phyloP scores from a whole-genome alignment of 1,140 invertebrate species.

The Probaryconus sp. region DNA sequence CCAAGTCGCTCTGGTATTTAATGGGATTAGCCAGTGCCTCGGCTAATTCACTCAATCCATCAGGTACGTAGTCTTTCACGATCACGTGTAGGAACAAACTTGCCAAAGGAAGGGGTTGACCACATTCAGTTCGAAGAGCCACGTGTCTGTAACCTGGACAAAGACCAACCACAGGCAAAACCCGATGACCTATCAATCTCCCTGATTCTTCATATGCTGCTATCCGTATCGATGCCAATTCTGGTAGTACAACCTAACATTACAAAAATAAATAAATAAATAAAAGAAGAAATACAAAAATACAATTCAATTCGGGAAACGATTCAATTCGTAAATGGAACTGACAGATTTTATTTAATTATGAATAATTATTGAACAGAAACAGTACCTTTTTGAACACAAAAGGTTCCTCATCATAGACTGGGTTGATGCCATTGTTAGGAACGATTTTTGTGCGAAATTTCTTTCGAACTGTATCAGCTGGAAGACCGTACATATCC shows the following conservation, averaged over 20 bases:
- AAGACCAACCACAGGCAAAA: conserved; percentile 96
- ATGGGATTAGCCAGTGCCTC: conserved; percentile 98
- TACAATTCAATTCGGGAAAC: conserved; percentile 5
- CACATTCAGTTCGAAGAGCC: conserved; percentile 92
- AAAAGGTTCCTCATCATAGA: conserved; percentile 98
- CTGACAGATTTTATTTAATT: no score
- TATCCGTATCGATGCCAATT: conserved; percentile 96
- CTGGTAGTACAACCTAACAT: conserved; percentile 94
- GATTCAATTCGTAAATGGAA: no score
- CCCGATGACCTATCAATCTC: conserved; percentile 95
- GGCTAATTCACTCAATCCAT: conserved; percentile 94
- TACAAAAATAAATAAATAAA: no score
- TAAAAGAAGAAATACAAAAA: conserved; percentile 9
- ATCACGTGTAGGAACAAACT: conserved; percentile 95
- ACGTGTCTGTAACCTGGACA: conserved; percentile 96
- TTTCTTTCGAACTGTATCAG: conserved; percentile 98
- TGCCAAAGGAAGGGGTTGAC: conserved; percentile 93
- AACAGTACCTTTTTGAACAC: conserved; percentile 99
- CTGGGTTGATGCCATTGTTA: conserved; percentile 97
- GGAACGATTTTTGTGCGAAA: conserved; percentile 96
- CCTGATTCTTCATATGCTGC: conserved; percentile 98
- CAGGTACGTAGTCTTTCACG: conserved; percentile 98
- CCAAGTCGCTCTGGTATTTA: conserved; percentile 95
- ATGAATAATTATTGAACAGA: no score
- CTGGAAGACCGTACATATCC: conserved; percentile 99